A percentile compares a stretch with the other conserved stretches of the same genome.
Evolutionary conservation across 1,140 invertebrate genomes (phyloP).

Genomic region (Coptotermes formosanus): DNA sequence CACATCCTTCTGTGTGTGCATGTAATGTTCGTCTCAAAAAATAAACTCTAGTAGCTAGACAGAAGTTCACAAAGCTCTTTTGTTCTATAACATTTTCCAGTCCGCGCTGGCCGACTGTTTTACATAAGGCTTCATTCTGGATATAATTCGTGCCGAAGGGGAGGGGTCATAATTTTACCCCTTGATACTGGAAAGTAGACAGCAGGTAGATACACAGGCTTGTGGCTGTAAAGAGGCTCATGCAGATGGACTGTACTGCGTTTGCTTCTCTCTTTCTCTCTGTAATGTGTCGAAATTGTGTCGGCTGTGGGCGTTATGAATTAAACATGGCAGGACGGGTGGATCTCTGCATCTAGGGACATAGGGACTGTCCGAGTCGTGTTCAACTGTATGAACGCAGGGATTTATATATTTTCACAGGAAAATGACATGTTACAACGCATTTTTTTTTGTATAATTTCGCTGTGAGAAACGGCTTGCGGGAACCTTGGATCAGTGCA

Average conservation of each 20-base stretch:
- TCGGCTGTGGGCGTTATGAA: neutral
- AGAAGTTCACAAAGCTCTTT: neutral
- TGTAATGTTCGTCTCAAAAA: neutral
- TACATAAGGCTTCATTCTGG: constrained; percentile 11
- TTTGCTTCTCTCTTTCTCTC: neutral
- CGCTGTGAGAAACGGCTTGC: too few species aligned
- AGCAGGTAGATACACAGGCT: neutral
- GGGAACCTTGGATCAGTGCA: too few species aligned
- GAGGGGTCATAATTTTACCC: neutral
- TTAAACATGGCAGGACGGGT: neutral
- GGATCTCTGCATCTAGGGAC: neutral
- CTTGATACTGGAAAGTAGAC: neutral
- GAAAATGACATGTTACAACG: constrained; percentile 7
- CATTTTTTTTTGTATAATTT: neutral
- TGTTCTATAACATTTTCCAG: neutral
- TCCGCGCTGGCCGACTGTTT: neutral
- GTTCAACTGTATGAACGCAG: neutral
- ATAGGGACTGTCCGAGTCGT: neutral
- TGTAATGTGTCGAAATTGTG: constrained; percentile 16
- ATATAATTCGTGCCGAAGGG: neutral
- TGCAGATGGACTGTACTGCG: neutral
- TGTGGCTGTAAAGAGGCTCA: neutral
- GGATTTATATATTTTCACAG: constrained; percentile 17
- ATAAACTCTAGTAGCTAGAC: neutral
- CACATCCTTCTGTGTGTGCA: neutral